Evolutionary conservation across 2,888 invertebrate species (phyloP).

Genomic region (Megastigmus dorsalis): DNA sequence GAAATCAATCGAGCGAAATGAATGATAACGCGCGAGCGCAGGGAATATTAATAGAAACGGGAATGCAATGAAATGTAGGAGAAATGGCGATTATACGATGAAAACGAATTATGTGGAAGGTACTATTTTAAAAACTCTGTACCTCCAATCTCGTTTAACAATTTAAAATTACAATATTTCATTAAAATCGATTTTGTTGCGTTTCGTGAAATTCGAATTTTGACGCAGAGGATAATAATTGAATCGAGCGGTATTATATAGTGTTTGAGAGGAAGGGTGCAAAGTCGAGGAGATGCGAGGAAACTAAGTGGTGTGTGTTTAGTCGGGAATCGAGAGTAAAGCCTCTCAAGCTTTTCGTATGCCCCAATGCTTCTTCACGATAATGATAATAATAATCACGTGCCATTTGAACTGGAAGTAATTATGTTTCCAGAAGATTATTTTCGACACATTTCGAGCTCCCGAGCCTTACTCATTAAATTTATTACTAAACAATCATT

Average conservation of each 20-base stretch:
- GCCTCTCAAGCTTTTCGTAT: conserved; percentile 3
- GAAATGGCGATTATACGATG: neutral
- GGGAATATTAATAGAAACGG: conserved; percentile 22
- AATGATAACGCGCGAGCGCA: conserved; percentile 17
- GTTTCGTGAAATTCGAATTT: neutral
- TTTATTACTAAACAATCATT: no score
- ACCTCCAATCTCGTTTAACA: no score
- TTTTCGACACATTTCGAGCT: conserved; percentile 15
- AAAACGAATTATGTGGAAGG: no score
- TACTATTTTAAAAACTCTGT: no score
- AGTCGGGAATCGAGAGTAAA: conserved; percentile 20
- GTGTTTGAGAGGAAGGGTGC: neutral
- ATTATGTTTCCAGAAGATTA: conserved; percentile 8
- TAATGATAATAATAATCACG: conserved; percentile 29
- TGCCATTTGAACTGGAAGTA: conserved; percentile 25
- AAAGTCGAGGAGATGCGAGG: neutral
- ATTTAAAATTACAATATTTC: neutral
- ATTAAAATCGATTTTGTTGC: neutral
- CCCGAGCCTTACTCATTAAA: neutral
- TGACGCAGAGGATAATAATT: neutral
- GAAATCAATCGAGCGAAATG: conserved; percentile 22
- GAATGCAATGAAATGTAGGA: neutral
- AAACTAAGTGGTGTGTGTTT: neutral
- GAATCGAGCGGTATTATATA: neutral
- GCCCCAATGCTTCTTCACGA: conserved; percentile 13